Evolutionary conservation across 2,797 vertebrate species (phyloP).

Genomic region (Lutjanus argentimaculatus): DNA sequence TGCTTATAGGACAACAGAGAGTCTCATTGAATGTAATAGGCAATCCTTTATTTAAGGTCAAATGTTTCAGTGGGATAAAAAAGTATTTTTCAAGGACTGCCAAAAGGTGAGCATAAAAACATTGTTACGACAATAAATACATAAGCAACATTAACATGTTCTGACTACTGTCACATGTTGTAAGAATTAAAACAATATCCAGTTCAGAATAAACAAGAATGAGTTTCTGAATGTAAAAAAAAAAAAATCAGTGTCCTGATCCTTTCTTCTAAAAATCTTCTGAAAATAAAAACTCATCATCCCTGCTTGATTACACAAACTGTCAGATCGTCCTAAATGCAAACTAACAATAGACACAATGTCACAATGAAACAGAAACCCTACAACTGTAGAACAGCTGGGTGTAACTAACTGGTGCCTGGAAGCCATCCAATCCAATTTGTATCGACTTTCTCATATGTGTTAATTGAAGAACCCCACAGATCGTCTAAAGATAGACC

Average conservation of each 20-base stretch:
- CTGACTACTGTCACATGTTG: not conserved
- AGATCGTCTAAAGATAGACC: constrained; percentile 70
- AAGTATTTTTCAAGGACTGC: not conserved
- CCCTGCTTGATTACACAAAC: not conserved
- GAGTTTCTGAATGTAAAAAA: no score
- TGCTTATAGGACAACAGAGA: no score
- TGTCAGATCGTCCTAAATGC: not conserved
- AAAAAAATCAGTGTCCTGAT: no score
- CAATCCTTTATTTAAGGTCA: not conserved
- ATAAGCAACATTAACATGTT: not conserved
- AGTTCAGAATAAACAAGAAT: not conserved
- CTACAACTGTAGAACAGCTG: constrained; percentile 16
- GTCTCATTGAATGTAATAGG: no score
- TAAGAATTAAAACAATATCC: not conserved
- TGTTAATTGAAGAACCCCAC: constrained; percentile 62
- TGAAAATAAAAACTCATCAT: not conserved
- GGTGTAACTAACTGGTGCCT: constrained; percentile 25
- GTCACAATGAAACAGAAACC: constrained; percentile 5
- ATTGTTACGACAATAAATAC: not conserved
- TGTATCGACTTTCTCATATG: constrained; percentile 65
- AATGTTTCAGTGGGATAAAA: not conserved
- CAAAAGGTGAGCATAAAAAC: not conserved
- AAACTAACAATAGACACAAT: not conserved
- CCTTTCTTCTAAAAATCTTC: not conserved
- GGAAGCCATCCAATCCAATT: constrained; percentile 41